Percentiles rank a stretch among this genome's conserved stretches.
Conservation (phyloP, 2,113 vertebrate genomes). For the Tursiops truncatus region DNA sequence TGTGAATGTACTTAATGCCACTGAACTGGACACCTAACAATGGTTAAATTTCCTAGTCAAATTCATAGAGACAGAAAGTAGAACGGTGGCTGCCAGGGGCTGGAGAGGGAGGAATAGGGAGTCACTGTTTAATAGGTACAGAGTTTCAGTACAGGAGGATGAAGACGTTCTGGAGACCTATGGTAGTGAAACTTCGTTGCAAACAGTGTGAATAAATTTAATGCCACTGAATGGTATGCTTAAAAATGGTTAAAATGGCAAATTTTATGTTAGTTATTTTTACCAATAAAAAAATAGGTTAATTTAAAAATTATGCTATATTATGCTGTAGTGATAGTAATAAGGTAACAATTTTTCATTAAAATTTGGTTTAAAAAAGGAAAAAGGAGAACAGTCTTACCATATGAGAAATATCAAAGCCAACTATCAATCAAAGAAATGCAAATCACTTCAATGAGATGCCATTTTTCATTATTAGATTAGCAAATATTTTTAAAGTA, state of each 20-base stretch:
- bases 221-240: background rate
- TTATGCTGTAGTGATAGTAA: background rate
- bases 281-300: background rate
- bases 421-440: background rate
- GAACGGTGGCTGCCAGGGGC: background rate
- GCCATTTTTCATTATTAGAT: background rate
- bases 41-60: background rate
- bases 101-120: background rate
- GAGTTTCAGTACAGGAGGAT: background rate
- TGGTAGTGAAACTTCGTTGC: background rate
- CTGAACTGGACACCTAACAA: background rate
- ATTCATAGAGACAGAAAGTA: background rate
- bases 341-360: background rate
- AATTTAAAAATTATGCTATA: background rate
- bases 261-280: background rate
- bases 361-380: constrained; percentile 14
- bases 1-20: background rate
- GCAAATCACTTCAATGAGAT: background rate
- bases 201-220: background rate
- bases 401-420: background rate
- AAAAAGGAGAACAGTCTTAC: background rate
- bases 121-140: background rate
- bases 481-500: background rate
- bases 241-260: background rate
- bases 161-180: background rate